Percentiles rank a stretch among this genome's conserved stretches.
Conservation (phyloP, 2,113 vertebrate genomes). For the Diadophis punctatus region DNA sequence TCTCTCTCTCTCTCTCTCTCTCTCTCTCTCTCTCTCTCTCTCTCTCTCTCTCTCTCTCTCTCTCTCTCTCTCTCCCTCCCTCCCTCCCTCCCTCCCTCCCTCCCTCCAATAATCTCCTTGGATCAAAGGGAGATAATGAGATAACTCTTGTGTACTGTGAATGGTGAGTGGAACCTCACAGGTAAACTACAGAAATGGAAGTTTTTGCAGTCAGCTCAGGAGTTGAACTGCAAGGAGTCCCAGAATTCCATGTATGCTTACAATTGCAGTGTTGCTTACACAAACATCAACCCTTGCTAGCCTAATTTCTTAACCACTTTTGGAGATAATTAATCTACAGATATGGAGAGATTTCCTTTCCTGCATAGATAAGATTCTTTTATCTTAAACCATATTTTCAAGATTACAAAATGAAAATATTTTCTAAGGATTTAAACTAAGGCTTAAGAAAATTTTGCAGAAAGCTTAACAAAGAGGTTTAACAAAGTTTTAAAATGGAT, state of each 20-base stretch:
- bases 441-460: neutral
- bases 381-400: neutral
- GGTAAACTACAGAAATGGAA: neutral
- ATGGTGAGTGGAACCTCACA: no score
- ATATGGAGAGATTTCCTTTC: neutral
- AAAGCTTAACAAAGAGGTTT: neutral
- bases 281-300: neutral
- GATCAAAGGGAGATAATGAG: neutral
- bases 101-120: neutral
- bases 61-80: no score
- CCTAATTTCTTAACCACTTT: neutral
- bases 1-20: no score
- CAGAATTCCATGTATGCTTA: neutral
- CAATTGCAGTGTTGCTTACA: neutral
- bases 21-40: no score
- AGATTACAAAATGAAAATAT: neutral
- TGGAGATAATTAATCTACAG: neutral
- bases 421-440: neutral
- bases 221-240: neutral
- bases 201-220: neutral
- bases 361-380: neutral
- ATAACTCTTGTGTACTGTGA: neutral
- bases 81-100: no score
- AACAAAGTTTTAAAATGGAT: neutral
- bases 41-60: no score